These are phyloP conservation scores for Odocoileus virginianus DNA, from an alignment of 2,113 vertebrate genomes.

Conservation along the genomic window DNA sequence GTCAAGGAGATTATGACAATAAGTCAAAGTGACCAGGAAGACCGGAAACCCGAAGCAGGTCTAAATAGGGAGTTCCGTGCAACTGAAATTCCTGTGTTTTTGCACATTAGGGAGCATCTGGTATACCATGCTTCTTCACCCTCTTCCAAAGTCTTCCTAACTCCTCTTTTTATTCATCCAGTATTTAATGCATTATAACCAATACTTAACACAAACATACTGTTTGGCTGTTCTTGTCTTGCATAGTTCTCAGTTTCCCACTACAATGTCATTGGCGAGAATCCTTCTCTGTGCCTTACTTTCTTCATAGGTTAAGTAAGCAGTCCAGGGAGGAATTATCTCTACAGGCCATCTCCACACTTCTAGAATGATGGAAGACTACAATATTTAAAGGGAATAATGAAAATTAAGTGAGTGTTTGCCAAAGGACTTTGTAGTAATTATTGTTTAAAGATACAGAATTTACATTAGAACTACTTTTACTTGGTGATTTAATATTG, in stretches of 20 bases:
- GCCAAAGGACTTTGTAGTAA: not conserved
- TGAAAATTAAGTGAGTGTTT: not conserved
- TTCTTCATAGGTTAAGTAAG: not conserved
- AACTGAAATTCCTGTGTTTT: not conserved
- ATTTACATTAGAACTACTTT: not conserved
- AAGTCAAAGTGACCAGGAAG: not conserved
- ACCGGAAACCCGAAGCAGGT: not conserved
- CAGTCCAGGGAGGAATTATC: not conserved
- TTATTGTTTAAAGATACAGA: not conserved
- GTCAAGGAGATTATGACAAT: not conserved
- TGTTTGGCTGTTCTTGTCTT: not conserved
- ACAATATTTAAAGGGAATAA: not conserved
- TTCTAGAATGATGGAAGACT: not conserved
- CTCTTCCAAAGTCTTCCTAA: not conserved
- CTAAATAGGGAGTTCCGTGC: not conserved
- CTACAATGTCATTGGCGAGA: not conserved
- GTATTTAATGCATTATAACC: not conserved
- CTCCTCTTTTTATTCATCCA: constrained; percentile 4
- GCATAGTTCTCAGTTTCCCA: not conserved
- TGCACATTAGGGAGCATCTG: not conserved
- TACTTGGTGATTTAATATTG: not conserved
- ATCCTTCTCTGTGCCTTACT: not conserved
- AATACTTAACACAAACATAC: not conserved
- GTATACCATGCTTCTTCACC: not conserved
- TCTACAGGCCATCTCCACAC: not conserved